Base-by-base conservation (phyloP, 2,888 invertebrate species). In the Dicyrtoma fusca region DNA sequence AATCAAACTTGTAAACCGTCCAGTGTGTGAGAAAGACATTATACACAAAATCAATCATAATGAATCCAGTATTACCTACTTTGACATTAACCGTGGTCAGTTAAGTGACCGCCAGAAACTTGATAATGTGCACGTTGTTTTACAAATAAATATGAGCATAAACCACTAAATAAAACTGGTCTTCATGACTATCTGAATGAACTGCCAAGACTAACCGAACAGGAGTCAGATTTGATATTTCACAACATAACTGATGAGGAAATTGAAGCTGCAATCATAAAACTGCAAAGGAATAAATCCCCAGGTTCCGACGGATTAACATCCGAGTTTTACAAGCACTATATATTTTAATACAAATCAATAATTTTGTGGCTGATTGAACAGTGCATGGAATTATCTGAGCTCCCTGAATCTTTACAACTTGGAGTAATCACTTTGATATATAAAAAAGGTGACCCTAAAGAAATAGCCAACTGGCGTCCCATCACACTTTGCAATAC, bases 191-290 rank as follows among this genome's bases (percentile, higher is more conserved):
- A 62, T 13, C 11, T 62, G 1, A 4, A 62, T 11, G 44, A 3
- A 1, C 44, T 62, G 1, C 42, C 6, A 25, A 42, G 42, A 62
- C 3, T 62, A 44, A 26, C n/a, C 2, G 11, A 42, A 34, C 4
- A 62, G 3, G 19, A 62, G 4, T 17, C 25, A 1, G 21, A 45
- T 19, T 17, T 34, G 1, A 19, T 14, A n/a, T n/a, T n/a, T n/a
- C n/a, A n/a, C n/a, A n/a, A 26, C 19, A 49, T n/a, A 49, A 55
- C 21, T 3, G 68, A 25, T 5, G 68, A 68, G 25, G n/a, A n/a
- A n/a, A 17, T 68, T 5, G 3, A 21, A 19, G 1, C 4, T n/a
- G 53, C 53, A 1, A 53, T 53, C 10, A 17, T 1, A 53, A 1
- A 53, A n/a, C 21, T 53, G 21, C 53, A 53, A 19, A n/a, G 19